These are phyloP conservation scores for Anastrepha obliqua DNA, from an alignment of 1,140 invertebrate genomes.

Conservation along the genomic window DNA sequence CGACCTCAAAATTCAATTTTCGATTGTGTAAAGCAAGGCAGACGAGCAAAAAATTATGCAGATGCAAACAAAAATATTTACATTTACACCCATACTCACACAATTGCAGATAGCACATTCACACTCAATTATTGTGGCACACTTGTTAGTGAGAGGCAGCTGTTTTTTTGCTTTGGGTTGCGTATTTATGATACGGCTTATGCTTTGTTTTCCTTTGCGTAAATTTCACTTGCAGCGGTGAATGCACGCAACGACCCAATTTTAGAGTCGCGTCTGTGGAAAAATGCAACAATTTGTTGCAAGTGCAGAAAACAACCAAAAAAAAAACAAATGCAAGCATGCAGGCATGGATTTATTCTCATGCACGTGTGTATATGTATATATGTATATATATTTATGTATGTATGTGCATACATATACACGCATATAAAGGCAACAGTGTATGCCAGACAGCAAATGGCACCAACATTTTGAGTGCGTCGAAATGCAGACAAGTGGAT, in stretches of 20 bases:
- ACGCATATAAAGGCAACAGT: not conserved
- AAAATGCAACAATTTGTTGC: slow-evolving; percentile 50
- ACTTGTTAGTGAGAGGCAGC: not conserved
- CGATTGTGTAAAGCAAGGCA: not conserved
- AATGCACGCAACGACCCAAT: slow-evolving; percentile 48
- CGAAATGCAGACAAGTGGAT: slow-evolving; percentile 33
- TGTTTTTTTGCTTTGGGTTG: not conserved
- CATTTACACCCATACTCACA: not conserved
- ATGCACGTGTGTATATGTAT: not conserved
- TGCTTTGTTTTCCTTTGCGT: not conserved
- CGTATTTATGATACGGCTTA: not conserved
- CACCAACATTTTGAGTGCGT: slow-evolving; percentile 5
- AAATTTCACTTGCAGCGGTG: slow-evolving; percentile 39
- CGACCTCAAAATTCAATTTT: slow-evolving; percentile 46
- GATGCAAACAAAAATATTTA: not conserved
- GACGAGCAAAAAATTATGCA: not conserved
- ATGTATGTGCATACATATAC: not conserved
- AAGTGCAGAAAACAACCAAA: not conserved
- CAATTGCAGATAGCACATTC: not conserved
- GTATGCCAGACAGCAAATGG: not conserved
- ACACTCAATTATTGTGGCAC: not conserved
- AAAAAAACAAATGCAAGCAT: slow-evolving; percentile 28
- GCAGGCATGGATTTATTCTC: not conserved
- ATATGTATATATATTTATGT: not conserved
- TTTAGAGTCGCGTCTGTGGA: slow-evolving; percentile 24